Percentiles rank a stretch among this genome's conserved stretches.
These are phyloP conservation scores for Podargus strigoides DNA, from an alignment of 2,797 vertebrate species.

Conservation along the genomic window DNA sequence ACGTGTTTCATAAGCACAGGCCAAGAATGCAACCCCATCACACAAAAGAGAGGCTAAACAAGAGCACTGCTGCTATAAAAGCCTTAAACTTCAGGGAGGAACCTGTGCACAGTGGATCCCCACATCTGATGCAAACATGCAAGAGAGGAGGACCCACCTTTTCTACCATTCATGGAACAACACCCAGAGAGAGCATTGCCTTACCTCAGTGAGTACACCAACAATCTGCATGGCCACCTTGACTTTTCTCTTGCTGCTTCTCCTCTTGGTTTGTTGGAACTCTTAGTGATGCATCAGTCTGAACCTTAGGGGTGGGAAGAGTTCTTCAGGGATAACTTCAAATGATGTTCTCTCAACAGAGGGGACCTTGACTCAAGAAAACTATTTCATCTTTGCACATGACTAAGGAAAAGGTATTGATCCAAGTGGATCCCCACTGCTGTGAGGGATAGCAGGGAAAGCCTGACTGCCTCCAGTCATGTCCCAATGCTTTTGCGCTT, in stretches of 20 bases:
- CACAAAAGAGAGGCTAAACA: neutral
- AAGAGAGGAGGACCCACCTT: neutral
- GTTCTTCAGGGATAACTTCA: neutral
- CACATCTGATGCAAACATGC: neutral
- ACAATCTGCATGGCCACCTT: neutral
- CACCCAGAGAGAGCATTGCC: neutral
- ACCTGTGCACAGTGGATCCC: neutral
- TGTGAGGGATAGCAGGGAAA: neutral
- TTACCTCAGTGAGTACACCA: neutral
- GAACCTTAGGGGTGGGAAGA: neutral
- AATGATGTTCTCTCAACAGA: neutral
- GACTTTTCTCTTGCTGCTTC: neutral
- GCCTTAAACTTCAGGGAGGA: neutral
- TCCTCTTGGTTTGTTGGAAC: neutral
- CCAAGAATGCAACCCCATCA: neutral
- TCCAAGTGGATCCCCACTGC: neutral
- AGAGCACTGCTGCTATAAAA: neutral
- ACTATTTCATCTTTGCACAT: neutral
- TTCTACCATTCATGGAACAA: neutral
- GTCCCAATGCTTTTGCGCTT: rapidly evolving
- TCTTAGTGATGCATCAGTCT: neutral
- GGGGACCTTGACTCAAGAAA: neutral
- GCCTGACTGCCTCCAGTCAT: neutral
- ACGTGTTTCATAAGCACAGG: neutral
- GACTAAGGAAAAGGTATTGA: neutral